phyloP scores from a whole-genome alignment of 1,140 invertebrate genomes.

The Aculops lycopersici region DNA sequence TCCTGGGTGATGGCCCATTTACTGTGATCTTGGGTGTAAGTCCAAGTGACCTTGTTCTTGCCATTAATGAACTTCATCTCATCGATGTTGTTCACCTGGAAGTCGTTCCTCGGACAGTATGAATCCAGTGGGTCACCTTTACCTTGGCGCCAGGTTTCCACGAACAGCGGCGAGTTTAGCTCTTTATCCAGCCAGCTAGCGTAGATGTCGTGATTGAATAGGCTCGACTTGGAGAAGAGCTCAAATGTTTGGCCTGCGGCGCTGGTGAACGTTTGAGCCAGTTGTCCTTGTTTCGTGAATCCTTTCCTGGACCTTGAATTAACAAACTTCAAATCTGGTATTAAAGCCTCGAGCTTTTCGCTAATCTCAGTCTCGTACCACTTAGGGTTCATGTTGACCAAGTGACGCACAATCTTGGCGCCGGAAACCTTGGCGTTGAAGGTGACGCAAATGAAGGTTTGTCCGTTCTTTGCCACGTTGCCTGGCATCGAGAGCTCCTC shows the following conservation, averaged over 20 bases:
- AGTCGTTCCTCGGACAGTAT: constrained; percentile 21
- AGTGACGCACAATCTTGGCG: constrained; percentile 27
- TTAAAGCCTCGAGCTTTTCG: constrained; percentile 5
- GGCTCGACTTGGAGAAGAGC: constrained; percentile 40
- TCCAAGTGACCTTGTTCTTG: constrained; percentile 22
- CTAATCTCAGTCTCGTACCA: constrained; percentile 1
- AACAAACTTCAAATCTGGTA: constrained; percentile 1
- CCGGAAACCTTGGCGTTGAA: constrained; percentile 24
- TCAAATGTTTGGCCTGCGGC: constrained; percentile 26
- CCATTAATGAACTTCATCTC: constrained; percentile 21
- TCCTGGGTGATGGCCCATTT: constrained; percentile 49
- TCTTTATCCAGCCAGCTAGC: constrained; percentile 36
- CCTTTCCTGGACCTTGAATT: background rate
- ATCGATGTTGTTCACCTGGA: constrained; percentile 30
- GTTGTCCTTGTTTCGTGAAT: background rate
- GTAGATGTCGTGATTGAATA: constrained; percentile 36
- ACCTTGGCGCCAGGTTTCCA: constrained; percentile 63
- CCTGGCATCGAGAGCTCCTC: background rate
- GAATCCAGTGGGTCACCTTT: constrained; percentile 19
- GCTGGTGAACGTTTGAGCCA: constrained; percentile 13
- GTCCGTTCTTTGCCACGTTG: constrained; percentile 33
- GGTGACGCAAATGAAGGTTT: constrained; percentile 53
- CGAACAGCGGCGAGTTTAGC: constrained; percentile 30
- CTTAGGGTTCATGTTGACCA: constrained; percentile 4
- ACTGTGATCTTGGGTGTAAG: constrained; percentile 46